A percentile compares a stretch with the other conserved stretches of the same genome.
These are phyloP conservation scores for Pycnonotus jocosus DNA, from an alignment of 2,113 vertebrate species.

Conservation along the genomic window DNA sequence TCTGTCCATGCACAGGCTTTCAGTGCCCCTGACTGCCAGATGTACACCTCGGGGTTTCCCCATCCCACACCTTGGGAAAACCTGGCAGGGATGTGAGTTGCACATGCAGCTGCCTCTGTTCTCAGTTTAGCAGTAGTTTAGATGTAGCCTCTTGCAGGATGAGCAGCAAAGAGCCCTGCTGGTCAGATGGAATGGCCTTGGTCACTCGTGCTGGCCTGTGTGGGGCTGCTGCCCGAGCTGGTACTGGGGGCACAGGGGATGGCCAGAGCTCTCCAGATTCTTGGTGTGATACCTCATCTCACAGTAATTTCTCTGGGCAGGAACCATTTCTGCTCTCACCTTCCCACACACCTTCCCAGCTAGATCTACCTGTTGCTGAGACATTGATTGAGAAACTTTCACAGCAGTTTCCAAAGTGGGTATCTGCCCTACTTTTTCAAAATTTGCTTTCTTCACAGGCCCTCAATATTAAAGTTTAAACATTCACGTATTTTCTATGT, in stretches of 20 bases:
- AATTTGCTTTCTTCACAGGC: not conserved
- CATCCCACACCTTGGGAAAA: not conserved
- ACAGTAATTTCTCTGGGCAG: not conserved
- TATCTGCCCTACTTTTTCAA: not conserved
- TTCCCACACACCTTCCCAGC: not conserved
- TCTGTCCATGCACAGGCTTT: not conserved
- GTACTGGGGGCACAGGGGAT: accelerated
- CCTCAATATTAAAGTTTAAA: not conserved
- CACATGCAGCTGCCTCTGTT: not conserved
- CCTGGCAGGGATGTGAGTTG: not conserved
- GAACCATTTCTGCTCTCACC: not conserved
- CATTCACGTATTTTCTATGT: not conserved
- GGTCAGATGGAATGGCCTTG: not conserved
- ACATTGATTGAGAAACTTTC: not conserved
- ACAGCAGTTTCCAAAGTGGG: not conserved
- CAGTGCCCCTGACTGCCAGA: not conserved
- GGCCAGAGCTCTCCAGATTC: not conserved
- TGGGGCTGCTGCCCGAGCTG: accelerated
- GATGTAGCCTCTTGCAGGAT: not conserved
- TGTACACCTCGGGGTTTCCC: not conserved
- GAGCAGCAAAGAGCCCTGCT: not conserved
- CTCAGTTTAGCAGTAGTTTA: not conserved
- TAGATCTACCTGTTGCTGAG: not conserved
- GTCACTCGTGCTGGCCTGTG: accelerated
- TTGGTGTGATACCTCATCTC: not conserved